A percentile compares a stretch with the other conserved stretches of the same genome.
Conservation (phyloP, 2,888 invertebrate species). For the Scotopteryx bipunctaria region DNA sequence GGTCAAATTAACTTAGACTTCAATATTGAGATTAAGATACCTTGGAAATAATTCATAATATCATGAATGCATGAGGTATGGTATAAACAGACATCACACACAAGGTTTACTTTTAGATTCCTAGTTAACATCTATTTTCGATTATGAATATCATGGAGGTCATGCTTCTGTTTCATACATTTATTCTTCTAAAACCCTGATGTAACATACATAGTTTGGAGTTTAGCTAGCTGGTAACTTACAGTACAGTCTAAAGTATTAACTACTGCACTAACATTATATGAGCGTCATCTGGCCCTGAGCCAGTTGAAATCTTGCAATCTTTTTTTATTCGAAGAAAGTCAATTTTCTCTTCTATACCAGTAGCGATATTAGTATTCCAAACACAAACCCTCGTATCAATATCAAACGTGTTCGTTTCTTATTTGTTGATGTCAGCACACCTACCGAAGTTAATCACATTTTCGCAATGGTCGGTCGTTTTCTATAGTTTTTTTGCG, state of each 20-base stretch:
- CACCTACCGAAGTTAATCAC: conserved; percentile 25
- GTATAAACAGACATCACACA: conserved; percentile 36
- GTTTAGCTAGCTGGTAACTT: conserved; percentile 16
- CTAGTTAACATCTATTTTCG: conserved; percentile 24
- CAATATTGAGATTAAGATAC: conserved; percentile 51
- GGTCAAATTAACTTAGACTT: conserved; percentile 54
- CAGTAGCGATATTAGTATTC: conserved; percentile 16
- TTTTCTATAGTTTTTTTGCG: conserved; percentile 50
- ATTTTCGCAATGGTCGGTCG: conserved; percentile 46
- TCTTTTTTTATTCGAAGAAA: conserved; percentile 27
- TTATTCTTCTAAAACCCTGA: conserved; percentile 3
- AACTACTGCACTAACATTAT: conserved; percentile 23
- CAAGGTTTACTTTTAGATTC: conserved; percentile 31
- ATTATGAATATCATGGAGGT: conserved; percentile 16
- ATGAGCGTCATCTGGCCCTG: conserved; percentile 26
- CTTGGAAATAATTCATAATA: conserved; percentile 51
- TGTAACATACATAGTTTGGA: background rate
- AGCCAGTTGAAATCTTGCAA: conserved; percentile 29
- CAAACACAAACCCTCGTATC: conserved; percentile 10
- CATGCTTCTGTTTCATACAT: background rate
- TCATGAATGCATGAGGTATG: too few relatives aligned
- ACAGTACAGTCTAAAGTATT: conserved; percentile 7
- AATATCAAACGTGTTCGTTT: conserved; percentile 17
- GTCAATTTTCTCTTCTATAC: conserved; percentile 19
- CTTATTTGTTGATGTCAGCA: conserved; percentile 17